These are phyloP conservation scores for Theristicus caerulescens DNA, from an alignment of 2,113 vertebrate genomes.

Conservation along the genomic window DNA sequence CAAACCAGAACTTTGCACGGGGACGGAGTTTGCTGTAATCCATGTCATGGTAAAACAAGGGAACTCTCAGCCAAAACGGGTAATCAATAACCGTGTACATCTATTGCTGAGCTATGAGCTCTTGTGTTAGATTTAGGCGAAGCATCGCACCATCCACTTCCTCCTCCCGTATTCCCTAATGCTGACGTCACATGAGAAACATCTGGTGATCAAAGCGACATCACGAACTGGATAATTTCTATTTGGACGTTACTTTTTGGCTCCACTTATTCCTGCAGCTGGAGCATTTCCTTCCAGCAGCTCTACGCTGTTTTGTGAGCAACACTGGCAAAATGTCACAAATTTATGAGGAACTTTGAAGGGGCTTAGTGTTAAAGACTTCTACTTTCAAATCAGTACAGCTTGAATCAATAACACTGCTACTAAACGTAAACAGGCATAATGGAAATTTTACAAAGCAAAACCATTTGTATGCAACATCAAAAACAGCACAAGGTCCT, in stretches of 20 bases:
- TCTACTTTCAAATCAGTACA: conserved; percentile 25
- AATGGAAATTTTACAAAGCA: conserved; percentile 63
- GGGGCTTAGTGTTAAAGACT: conserved; percentile 20
- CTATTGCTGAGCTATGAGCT: background rate
- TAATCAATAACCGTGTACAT: background rate
- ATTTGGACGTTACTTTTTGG: conserved; percentile 36
- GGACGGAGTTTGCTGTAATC: background rate
- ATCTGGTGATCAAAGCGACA: conserved; percentile 46
- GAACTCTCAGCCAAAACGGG: background rate
- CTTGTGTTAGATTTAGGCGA: background rate
- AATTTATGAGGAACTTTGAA: conserved; percentile 44
- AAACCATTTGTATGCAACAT: background rate
- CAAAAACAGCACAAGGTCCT: conserved; percentile 46
- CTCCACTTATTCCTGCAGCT: conserved; percentile 37
- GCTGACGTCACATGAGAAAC: conserved; percentile 6
- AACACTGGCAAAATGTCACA: background rate
- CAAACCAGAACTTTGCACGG: background rate
- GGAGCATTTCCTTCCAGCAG: conserved; percentile 17
- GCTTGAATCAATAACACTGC: conserved; percentile 12
- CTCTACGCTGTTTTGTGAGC: background rate
- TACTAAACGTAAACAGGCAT: background rate
- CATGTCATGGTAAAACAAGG: background rate
- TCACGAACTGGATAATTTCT: conserved; percentile 41
- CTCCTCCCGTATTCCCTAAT: background rate
- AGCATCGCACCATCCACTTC: background rate